A percentile compares a stretch with the other conserved stretches of the same genome.
phyloP scores from a whole-genome alignment of 2,797 vertebrate species.

The Poecilia velifera region DNA sequence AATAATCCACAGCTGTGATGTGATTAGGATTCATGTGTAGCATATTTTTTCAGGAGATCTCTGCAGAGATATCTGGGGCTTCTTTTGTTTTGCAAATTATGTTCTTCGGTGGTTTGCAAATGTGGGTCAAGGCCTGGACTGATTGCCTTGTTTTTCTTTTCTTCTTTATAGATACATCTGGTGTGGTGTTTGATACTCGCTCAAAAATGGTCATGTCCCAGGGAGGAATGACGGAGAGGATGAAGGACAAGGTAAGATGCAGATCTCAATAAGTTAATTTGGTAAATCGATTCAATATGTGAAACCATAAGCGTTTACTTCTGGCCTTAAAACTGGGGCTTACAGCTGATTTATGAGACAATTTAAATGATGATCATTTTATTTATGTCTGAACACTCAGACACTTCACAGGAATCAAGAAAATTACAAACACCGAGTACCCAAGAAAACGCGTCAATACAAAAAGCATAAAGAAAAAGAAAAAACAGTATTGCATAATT shows the following conservation, averaged over 20 bases:
- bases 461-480: too few species aligned
- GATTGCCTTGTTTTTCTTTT: slow-evolving; percentile 11
- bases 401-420: too few species aligned
- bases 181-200: slow-evolving; percentile 94
- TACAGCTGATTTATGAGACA: not conserved
- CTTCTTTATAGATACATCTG: slow-evolving; percentile 83
- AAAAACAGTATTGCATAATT: not conserved
- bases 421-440: too few species aligned
- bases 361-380: too few species aligned
- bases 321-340: not conserved
- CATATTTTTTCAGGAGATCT: slow-evolving; percentile 31
- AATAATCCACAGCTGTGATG: not conserved
- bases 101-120: slow-evolving; percentile 60
- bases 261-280: not conserved
- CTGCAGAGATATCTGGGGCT: slow-evolving; percentile 10
- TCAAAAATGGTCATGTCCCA: slow-evolving; percentile 96
- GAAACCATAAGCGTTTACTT: not conserved
- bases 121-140: slow-evolving; percentile 9
- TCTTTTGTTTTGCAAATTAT: slow-evolving; percentile 79
- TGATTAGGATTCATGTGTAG: not conserved
- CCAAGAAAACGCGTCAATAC: too few species aligned
- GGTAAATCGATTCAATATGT: not conserved
- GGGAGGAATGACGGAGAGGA: slow-evolving; percentile 92
- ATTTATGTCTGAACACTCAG: too few species aligned
- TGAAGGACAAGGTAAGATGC: slow-evolving; percentile 94